Evolutionary conservation across 2,113 vertebrate genomes (phyloP).

Genomic region (Piaya cayana): DNA sequence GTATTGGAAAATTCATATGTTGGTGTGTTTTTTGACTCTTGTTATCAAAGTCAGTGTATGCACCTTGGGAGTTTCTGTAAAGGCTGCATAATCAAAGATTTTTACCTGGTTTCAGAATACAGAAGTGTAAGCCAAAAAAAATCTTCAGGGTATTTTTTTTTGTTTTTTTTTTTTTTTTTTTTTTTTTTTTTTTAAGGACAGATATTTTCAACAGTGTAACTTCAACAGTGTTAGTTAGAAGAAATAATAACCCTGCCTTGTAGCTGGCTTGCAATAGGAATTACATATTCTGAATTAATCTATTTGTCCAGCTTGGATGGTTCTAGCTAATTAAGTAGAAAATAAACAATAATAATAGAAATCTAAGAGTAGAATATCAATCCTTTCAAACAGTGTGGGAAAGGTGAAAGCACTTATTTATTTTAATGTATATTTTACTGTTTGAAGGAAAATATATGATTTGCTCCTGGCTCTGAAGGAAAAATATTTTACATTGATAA

Average conservation of each 20-base stretch:
- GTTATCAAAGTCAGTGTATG: background rate
- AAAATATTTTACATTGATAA: background rate
- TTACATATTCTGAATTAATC: background rate
- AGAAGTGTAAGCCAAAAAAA: background rate
- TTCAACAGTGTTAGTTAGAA: background rate
- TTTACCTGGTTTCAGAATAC: background rate
- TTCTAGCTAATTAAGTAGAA: background rate
- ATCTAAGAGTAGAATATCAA: background rate
- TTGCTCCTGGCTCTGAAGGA: background rate
- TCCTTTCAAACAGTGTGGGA: background rate
- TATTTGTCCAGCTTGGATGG: background rate
- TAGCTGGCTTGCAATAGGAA: background rate
- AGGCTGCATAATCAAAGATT: background rate
- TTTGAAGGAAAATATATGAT: background rate
- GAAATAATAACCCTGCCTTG: background rate
- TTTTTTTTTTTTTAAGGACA: background rate
- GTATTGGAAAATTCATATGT: background rate
- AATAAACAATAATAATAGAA: background rate
- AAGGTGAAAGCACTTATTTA: background rate
- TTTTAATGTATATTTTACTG: background rate
- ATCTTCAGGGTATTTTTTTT: background rate
- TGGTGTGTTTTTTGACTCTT: background rate
- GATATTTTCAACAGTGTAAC: background rate
- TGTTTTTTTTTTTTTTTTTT: background rate
- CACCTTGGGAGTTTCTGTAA: background rate